Percentiles rank a stretch among this genome's conserved stretches.
Evolutionary conservation across 1,140 invertebrate genomes (phyloP).

Genomic region (Tachypleus tridentatus): DNA sequence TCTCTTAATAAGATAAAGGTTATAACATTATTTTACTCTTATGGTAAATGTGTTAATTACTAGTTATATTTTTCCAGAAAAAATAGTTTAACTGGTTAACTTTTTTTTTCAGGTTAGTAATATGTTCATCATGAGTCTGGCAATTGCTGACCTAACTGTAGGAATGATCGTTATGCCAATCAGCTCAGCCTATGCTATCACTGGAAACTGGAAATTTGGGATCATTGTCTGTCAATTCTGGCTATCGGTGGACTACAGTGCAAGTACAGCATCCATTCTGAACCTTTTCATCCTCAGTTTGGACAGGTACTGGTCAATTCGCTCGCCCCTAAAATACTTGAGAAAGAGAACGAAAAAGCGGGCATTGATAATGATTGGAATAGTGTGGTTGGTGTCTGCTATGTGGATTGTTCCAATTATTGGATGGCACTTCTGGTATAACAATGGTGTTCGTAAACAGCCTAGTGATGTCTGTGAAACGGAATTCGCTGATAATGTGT

Average conservation of each 20-base stretch:
- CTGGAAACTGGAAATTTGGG: conserved; percentile 45
- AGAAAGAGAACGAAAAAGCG: conserved; percentile 44
- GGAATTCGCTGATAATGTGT: conserved; percentile 41
- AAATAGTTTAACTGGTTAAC: no score
- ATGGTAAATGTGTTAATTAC: no score
- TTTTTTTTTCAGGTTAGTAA: conserved; percentile 41
- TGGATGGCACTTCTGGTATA: conserved; percentile 35
- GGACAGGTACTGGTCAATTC: conserved; percentile 45
- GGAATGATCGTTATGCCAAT: conserved; percentile 51
- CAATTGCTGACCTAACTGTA: conserved; percentile 48
- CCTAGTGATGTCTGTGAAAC: conserved; percentile 32
- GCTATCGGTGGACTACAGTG: conserved; percentile 47
- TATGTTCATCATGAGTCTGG: conserved; percentile 51
- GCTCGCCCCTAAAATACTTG: conserved; percentile 46
- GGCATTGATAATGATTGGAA: conserved; percentile 41
- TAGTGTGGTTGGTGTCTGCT: conserved; percentile 40
- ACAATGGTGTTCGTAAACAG: conserved; percentile 19
- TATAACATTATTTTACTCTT: no score
- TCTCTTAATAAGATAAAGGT: no score
- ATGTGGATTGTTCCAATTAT: conserved; percentile 43
- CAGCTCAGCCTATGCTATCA: conserved; percentile 46
- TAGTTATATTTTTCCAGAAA: no score
- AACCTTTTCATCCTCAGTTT: conserved; percentile 43
- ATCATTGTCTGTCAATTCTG: conserved; percentile 40
- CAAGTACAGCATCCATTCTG: conserved; percentile 49